Conservation (phyloP, 2,113 vertebrate genomes). For the Odocoileus virginianus region DNA sequence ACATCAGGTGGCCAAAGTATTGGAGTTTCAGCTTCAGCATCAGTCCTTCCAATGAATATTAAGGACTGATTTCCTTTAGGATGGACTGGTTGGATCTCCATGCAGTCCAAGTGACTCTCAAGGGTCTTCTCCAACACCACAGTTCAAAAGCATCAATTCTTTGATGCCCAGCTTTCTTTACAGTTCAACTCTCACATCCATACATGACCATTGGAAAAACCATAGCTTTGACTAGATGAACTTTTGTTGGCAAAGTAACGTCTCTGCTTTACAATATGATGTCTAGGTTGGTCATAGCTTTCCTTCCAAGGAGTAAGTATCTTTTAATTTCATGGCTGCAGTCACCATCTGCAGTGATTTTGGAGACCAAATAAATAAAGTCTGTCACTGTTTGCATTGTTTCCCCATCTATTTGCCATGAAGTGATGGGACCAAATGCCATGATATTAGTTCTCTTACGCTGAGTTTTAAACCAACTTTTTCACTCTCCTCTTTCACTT, state of each 20-base stretch:
- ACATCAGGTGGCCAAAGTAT: not conserved
- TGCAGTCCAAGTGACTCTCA: not conserved
- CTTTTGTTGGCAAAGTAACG: not conserved
- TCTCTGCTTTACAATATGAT: not conserved
- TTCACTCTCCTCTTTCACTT: not conserved
- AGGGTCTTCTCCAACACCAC: not conserved
- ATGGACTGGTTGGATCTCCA: not conserved
- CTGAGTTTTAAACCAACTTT: not conserved
- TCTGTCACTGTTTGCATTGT: not conserved
- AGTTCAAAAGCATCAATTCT: not conserved
- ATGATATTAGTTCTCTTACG: not conserved
- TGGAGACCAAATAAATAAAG: not conserved
- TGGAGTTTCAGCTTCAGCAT: not conserved
- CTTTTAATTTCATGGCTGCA: not conserved
- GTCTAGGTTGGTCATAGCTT: not conserved
- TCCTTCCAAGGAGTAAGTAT: not conserved
- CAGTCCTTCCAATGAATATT: not conserved
- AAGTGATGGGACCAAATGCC: not conserved
- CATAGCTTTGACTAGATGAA: not conserved
- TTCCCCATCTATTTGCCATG: not conserved
- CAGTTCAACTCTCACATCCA: not conserved
- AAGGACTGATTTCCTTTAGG: not conserved
- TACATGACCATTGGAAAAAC: not conserved
- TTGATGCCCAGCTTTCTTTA: not conserved
- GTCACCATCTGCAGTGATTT: not conserved